Evolutionary conservation across 2,888 invertebrate species (phyloP), one percentile per base, ranked within the genome.

Genomic region (Ormyrus rosae): DNA sequence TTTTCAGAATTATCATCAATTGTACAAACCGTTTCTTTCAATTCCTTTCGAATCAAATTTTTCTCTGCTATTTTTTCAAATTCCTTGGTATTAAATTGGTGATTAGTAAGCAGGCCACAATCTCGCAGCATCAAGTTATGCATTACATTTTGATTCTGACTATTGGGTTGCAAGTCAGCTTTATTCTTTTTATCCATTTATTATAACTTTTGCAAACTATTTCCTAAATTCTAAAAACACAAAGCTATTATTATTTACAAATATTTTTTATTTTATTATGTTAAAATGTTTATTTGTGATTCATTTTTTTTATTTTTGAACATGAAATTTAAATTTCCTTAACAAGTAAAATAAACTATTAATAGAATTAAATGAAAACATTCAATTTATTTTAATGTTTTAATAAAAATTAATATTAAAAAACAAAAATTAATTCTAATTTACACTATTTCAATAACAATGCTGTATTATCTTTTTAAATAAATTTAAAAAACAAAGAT

Each of bases 11-110:
- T 53, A 34, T 53, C n/a, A n/a, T 69, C 48, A 56, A 45, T 19
- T 68, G 8, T 60, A 87, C 92, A 91, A 90, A 95, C 94, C 91
- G 93, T 92, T 90, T 94, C 94, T 86, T 93, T 92, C 83, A 93
- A 92, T 86, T 89, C 87, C 83, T 94, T 94, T 84, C 92, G 91
- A 19, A 94, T 93, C 82, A 95, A 91, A 84, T 93, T 92, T 85
- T 93, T 93, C 88, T 95, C 95, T n/a, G 94, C 94, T 83, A 92
- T 91, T 84, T 92, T 92, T 88, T 94, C 93, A 80, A 94, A 91
- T 64, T 93, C 93, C 61, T 91, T 91, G 74, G 92, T 92, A 84
- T 92, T 93, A 48, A 91, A 86, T 83, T 86, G 89, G 67, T 86
- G 85, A 7, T 84, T 83, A 45, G 85, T 86, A 46, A 83, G 85